Evolutionary conservation across 2,888 invertebrate species (phyloP).

Genomic region (Drosophila demipolita): DNA sequence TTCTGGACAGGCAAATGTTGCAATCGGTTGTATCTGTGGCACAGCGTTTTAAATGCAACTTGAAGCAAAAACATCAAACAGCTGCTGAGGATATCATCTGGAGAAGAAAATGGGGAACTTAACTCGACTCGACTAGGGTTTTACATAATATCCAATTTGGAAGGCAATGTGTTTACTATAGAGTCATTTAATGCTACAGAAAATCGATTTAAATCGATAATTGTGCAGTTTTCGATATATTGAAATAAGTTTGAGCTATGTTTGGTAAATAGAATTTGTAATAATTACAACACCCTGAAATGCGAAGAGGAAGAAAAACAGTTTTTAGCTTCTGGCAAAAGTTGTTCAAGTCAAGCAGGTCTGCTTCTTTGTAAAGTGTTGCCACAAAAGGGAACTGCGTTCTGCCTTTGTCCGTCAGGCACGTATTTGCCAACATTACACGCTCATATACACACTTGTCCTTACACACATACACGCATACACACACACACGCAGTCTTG

Average conservation of each 20-base stretch:
- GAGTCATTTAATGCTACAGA: background rate
- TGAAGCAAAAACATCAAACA: background rate
- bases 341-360: slow-evolving; percentile 1
- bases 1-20: background rate
- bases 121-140: background rate
- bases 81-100: background rate
- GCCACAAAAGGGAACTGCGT: slow-evolving; percentile 29
- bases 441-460: background rate
- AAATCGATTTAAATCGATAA: background rate
- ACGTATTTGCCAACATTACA: slow-evolving; percentile 19
- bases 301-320: background rate
- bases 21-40: background rate
- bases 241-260: background rate
- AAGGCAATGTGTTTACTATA: rapidly evolving
- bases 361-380: background rate
- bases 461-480: background rate
- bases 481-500: background rate
- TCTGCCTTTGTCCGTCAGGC: slow-evolving; percentile 4
- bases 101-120: background rate
- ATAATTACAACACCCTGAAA: too few species aligned
- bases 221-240: background rate
- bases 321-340: background rate
- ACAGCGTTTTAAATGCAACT: background rate
- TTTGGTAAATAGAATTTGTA: background rate
- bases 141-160: background rate